A percentile compares a stretch with the other conserved stretches of the same genome.
Evolutionary conservation across 2,113 vertebrate genomes (phyloP).

Genomic region (Cathartes aura): DNA sequence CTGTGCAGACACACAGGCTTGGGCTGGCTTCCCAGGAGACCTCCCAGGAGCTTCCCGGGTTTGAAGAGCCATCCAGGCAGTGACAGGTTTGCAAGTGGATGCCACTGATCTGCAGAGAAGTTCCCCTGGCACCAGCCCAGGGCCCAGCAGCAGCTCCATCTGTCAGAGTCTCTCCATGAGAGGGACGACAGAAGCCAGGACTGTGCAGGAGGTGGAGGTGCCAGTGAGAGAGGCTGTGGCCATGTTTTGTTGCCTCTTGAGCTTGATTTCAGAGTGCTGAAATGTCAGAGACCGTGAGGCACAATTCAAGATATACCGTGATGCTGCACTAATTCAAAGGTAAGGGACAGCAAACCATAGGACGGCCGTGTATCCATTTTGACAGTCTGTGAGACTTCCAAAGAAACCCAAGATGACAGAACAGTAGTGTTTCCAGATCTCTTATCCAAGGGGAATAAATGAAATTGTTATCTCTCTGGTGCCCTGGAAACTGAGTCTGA

Average conservation of each 20-base stretch:
- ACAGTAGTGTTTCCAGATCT: background rate
- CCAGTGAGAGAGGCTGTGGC: background rate
- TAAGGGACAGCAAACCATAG: background rate
- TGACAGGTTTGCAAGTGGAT: background rate
- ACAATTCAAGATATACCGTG: background rate
- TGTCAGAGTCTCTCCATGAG: background rate
- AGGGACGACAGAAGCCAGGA: background rate
- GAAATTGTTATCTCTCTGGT: background rate
- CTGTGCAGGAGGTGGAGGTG: background rate
- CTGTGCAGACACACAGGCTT: background rate
- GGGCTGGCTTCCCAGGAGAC: background rate
- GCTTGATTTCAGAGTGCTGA: background rate
- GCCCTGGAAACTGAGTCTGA: background rate
- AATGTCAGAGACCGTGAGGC: background rate
- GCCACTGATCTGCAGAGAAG: background rate
- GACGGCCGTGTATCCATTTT: background rate
- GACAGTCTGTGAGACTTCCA: background rate
- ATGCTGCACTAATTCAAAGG: background rate
- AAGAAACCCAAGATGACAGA: background rate
- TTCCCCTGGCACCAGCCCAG: conserved; percentile 9
- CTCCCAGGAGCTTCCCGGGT: background rate
- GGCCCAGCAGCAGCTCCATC: conserved; percentile 9
- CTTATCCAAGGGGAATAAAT: background rate
- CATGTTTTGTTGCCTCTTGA: background rate
- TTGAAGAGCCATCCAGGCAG: background rate